Base-by-base conservation (phyloP, 2,113 vertebrate genomes). In the Notiomystis cincta region DNA sequence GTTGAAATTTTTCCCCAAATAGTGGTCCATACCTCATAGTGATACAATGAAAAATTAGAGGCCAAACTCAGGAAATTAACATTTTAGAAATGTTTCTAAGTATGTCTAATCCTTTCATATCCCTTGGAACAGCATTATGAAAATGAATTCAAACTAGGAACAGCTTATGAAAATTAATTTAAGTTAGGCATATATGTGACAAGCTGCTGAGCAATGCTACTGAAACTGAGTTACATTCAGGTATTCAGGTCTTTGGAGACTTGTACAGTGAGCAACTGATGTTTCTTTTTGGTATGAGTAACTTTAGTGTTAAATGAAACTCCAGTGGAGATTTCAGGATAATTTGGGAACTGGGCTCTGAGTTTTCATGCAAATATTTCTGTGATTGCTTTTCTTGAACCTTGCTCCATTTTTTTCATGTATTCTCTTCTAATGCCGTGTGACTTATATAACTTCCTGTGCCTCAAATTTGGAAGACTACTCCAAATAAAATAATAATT, bases 81-180 rank as follows among this genome's bases (percentile, higher is more conserved):
- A 37, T 71, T 83, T 83, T 19, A 38, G 60, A 66, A 78, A 48
- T 73, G 54, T 50, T 95, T 61, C 57, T 62, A 71, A 76, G 66
- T 38, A 42, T 40, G 48, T 80, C 18, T 64, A 64, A 89, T 69
- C 27, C 45, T 88, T 78, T 61, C 73, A 33, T 60, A 78, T 65
- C 37, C 42, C 53, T 95, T 90, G 50, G 50, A 87, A 65, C 9
- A 65, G 50, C 37, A 65, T 66, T 94, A 92, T 88, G 58, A 82
- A 92, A 87, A 78, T 70, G 1, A 95, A 88, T 92, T 94, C 42
- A 53, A 78, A 51, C 37, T 51, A 70, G 60, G n/a, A 57, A 78
- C 38, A 82, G 19, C 24, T 78, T 82, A 84, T 61, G 44, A 73
- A 78, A 92, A 82, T 84, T 30, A 79, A 78, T 79, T 88, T n/a